Conservation (phyloP, 2,888 invertebrate species). For the Tenthredo scrophulariae region DNA sequence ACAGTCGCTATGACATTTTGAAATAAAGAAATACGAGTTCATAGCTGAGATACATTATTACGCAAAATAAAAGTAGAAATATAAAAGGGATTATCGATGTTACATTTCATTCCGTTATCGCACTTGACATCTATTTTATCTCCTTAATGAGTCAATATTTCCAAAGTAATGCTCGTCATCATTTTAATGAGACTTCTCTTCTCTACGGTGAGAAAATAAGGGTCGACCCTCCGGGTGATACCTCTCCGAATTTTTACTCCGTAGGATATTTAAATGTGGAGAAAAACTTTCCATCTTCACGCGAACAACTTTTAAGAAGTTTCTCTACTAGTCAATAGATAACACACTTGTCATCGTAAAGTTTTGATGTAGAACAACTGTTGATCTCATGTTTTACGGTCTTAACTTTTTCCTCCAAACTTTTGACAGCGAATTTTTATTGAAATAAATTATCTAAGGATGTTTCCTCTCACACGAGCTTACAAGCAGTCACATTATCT, state of each 20-base stretch:
- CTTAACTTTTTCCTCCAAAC: neutral
- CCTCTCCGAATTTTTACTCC: neutral
- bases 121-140: neutral
- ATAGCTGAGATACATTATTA: conserved; percentile 10
- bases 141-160: conserved; percentile 1
- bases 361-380: neutral
- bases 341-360: neutral
- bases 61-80: neutral
- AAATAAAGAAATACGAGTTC: neutral
- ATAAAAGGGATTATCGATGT: neutral
- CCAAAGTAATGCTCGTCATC: conserved; percentile 10
- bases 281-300: neutral
- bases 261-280: neutral
- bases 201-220: neutral
- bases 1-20: neutral
- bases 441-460: neutral
- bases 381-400: neutral
- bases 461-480: neutral
- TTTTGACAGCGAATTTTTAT: neutral
- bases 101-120: neutral
- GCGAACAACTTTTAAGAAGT: neutral
- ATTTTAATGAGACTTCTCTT: conserved; percentile 4
- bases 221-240: neutral
- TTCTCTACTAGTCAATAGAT: neutral
- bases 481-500: neutral